Base-by-base conservation (phyloP, 1,140 invertebrate genomes). In the Orussus abietinus region DNA sequence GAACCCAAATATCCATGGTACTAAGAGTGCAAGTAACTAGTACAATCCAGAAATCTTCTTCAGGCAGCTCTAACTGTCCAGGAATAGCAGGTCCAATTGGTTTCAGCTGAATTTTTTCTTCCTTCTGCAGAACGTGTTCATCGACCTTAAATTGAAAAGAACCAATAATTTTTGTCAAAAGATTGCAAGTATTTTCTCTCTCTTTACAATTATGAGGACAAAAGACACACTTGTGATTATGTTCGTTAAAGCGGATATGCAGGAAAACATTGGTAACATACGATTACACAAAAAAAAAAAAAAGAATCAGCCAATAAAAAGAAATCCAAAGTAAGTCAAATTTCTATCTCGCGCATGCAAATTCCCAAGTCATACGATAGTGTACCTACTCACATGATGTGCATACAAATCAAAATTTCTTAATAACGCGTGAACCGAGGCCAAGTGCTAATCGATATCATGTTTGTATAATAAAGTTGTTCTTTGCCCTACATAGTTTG, bases 1-100 rank as follows among this genome's bases (percentile, higher is more conserved):
- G 55, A 10, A 75, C 58, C 76, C 76, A 80, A 29, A 81, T 67
- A 48, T 80, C 76, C 0, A 66, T 53, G 0, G 75, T 74, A 6
- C 70, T 77, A 39, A 68, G 68, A 1, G 75, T 74, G 3, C 65
- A 66, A n/a, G 75, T 77, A 4, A 78, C 64, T 39, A 64, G 76
- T 0, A 78, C 76, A 35, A 75, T 72, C 78, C 76, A 80, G 42
- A 59, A 63, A 17, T 69, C 55, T 0, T 75, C 69, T 17, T 73
- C 58, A 1, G 78, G 78, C 34, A 77, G 72, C 32, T 73, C 49
- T 3, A 79, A 49, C 12, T 66, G 51, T 15, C 64, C 69, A 19
- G 76, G 59, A 4, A 26, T 34, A 3, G 25, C 19, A 5, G 28
- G 36, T 5, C 45, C 42, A 32, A 62, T 52, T 19, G 49, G 49